Percentiles rank a stretch among this genome's conserved stretches.
Conservation (phyloP, 2,797 vertebrate genomes). For the Ptychadena robeensis region DNA sequence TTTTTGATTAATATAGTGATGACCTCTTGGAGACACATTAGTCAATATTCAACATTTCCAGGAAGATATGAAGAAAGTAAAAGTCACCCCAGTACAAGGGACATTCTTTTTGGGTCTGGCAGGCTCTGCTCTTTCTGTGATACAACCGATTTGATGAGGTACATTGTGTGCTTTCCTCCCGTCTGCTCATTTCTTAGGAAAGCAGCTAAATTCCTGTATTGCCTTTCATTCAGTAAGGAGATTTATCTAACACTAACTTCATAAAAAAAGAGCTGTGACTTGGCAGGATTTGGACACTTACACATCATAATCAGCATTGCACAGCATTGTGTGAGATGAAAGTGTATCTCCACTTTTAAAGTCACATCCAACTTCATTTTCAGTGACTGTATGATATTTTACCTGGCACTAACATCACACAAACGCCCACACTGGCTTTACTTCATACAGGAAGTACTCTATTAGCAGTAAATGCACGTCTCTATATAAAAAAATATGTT, state of each 20-base stretch:
- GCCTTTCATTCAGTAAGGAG: not conserved
- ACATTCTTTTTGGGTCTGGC: not conserved
- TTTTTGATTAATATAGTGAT: no score
- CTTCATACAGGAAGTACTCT: not conserved
- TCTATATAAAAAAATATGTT: not conserved
- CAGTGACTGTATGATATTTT: not conserved
- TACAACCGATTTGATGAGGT: not conserved
- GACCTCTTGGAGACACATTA: no score
- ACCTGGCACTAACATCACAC: not conserved
- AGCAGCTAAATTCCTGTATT: not conserved
- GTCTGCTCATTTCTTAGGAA: not conserved
- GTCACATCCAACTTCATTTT: no score
- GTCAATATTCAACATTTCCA: no score
- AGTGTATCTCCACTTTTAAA: not conserved
- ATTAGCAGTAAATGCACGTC: not conserved
- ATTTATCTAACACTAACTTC: not conserved
- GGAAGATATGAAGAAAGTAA: no score
- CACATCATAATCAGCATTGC: not conserved
- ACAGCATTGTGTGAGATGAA: not conserved
- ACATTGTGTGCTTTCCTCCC: slow-evolving; percentile 7
- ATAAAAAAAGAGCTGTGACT: not conserved
- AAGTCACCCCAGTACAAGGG: not conserved
- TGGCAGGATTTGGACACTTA: not conserved
- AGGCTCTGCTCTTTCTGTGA: not conserved
- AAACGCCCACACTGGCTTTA: not conserved